Evolutionary conservation across 2,797 vertebrate species (phyloP).

Genomic region (Periophthalmus magnuspinnatus): DNA sequence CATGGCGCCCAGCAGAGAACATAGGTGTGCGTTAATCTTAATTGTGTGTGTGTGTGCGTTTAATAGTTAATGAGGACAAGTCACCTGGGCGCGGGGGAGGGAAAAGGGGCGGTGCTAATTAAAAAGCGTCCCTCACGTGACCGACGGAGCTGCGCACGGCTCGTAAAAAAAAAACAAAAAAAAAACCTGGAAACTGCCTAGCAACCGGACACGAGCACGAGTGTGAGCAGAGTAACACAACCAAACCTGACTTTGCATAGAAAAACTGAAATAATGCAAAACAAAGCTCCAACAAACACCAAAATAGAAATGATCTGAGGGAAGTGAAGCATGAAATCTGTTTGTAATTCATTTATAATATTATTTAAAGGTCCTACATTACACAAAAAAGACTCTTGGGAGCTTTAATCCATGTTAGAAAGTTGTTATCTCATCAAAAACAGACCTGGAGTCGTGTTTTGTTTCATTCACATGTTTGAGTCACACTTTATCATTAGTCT

Average conservation of each 20-base stretch:
- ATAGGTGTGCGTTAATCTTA: slow-evolving; percentile 7
- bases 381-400: no score
- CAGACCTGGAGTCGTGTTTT: no score
- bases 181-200: slow-evolving; percentile 26
- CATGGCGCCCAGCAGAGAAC: slow-evolving; percentile 47
- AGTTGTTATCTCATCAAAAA: no score
- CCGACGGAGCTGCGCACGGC: slow-evolving; percentile 10
- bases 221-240: slow-evolving; percentile 15
- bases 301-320: no score
- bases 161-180: no score
- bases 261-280: slow-evolving; percentile 1
- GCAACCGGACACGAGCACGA: slow-evolving; percentile 10
- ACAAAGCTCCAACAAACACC: not conserved
- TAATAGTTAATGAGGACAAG: slow-evolving; percentile 70
- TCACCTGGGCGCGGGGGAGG: slow-evolving; percentile 58
- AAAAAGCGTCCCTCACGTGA: slow-evolving; percentile 39
- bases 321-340: no score
- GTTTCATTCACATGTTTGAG: no score
- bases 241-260: slow-evolving; percentile 25
- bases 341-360: no score
- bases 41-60: slow-evolving; percentile 46
- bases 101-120: slow-evolving; percentile 50
- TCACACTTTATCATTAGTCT: no score
- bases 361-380: no score
- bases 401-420: no score